Evolutionary conservation across 1,140 invertebrate species (phyloP).

Genomic region (Bombus turneri): DNA sequence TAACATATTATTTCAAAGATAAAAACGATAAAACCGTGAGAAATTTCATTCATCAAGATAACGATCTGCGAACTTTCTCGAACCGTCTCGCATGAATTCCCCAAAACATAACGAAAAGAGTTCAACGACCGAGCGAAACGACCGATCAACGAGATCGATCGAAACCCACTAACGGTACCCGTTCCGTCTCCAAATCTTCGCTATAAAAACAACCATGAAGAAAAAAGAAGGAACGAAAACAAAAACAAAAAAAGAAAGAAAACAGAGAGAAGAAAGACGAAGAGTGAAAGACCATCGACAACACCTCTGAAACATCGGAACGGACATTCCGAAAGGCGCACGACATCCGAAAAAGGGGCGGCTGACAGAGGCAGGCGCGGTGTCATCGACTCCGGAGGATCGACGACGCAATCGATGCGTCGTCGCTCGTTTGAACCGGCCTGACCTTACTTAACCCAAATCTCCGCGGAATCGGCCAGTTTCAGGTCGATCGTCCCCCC

Average conservation of each 20-base stretch:
- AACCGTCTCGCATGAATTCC: background rate
- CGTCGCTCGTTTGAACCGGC: conserved; percentile 8
- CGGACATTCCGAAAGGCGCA: background rate
- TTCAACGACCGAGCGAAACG: background rate
- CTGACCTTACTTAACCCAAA: conserved; percentile 56
- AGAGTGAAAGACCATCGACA: background rate
- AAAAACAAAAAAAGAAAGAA: background rate
- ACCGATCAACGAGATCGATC: background rate
- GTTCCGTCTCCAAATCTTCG: background rate
- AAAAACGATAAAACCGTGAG: no score
- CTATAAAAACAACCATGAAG: background rate
- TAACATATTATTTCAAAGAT: no score
- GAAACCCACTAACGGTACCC: background rate
- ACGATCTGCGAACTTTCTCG: background rate
- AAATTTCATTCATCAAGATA: no score
- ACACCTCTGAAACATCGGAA: background rate
- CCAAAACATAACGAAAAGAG: background rate
- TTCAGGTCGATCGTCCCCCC: conserved; percentile 45
- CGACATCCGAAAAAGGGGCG: conserved; percentile 1
- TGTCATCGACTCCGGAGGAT: background rate
- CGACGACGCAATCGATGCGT: background rate
- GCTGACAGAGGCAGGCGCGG: background rate
- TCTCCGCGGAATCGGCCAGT: conserved; percentile 33
- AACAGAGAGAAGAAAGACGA: background rate
- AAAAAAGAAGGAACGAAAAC: background rate